These are phyloP conservation scores for Lomographa bimaculata DNA, from an alignment of 2,888 invertebrate genomes.

Conservation along the genomic window DNA sequence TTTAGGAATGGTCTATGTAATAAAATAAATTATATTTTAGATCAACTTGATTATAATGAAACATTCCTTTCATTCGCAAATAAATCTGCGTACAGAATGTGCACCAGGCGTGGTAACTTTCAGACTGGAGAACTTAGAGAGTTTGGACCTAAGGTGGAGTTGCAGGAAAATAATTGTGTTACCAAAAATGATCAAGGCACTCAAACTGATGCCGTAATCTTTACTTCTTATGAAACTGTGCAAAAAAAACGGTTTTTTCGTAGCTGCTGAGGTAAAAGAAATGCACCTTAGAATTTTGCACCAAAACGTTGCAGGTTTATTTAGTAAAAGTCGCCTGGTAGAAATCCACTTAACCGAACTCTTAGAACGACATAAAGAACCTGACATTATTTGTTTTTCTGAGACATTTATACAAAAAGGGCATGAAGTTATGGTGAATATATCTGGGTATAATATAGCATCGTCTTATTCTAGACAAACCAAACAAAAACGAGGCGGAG, in stretches of 20 bases:
- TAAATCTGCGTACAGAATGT: too few species aligned
- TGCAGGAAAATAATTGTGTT: too few species aligned
- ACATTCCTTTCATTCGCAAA: too few species aligned
- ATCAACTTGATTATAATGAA: too few species aligned
- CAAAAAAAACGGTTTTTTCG: background rate
- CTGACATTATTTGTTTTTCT: background rate
- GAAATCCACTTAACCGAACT: slow-evolving; percentile 1
- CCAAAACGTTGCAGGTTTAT: slow-evolving; percentile 1
- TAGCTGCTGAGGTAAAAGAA: background rate
- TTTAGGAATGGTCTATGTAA: too few species aligned
- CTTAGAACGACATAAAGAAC: background rate
- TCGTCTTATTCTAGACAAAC: slow-evolving; percentile 1
- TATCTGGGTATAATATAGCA: background rate
- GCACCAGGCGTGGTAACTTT: too few species aligned
- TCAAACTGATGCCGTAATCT: too few species aligned
- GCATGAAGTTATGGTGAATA: slow-evolving; percentile 1
- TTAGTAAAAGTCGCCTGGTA: slow-evolving; percentile 1
- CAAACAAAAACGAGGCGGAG: slow-evolving; percentile 1
- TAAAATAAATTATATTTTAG: too few species aligned
- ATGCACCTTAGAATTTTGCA: background rate
- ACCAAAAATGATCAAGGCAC: too few species aligned
- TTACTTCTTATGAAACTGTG: too few species aligned
- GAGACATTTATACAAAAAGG: slow-evolving; percentile 1
- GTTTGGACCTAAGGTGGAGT: too few species aligned
- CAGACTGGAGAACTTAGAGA: too few species aligned